Evolutionary conservation across 1,140 invertebrate species (phyloP).

Genomic region (Akabosia matsudoensis): DNA sequence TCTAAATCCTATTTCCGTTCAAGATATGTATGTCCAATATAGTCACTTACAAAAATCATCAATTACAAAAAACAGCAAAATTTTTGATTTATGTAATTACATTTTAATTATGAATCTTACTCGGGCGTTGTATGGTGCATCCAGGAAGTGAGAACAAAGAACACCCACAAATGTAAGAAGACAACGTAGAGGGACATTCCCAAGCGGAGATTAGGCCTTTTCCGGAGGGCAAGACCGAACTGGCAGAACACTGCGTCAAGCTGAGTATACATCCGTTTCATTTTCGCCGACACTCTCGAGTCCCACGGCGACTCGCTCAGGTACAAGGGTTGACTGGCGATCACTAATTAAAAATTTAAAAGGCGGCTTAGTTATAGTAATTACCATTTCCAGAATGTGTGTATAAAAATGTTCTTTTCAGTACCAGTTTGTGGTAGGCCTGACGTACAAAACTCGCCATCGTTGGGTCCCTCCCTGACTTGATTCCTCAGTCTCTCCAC

Average conservation of each 20-base stretch:
- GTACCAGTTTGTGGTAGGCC: conserved; percentile 38
- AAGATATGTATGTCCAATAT: too few relatives aligned
- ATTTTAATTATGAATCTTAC: not conserved
- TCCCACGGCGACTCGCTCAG: conserved; percentile 46
- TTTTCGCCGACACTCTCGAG: conserved; percentile 30
- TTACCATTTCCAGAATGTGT: too few relatives aligned
- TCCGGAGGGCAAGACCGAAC: conserved; percentile 42
- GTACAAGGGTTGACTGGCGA: conserved; percentile 45
- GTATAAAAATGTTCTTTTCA: not conserved
- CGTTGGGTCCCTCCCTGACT: conserved; percentile 27
- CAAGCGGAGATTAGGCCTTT: conserved; percentile 41
- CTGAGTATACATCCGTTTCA: conserved; percentile 41
- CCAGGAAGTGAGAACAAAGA: conserved; percentile 44
- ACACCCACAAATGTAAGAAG: conserved; percentile 42
- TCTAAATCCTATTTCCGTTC: too few relatives aligned
- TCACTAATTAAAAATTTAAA: conserved; percentile 30
- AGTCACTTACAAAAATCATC: not conserved
- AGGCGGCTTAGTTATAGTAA: not conserved
- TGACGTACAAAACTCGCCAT: conserved; percentile 16
- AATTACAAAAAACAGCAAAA: not conserved
- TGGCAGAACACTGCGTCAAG: conserved; percentile 43
- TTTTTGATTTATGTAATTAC: not conserved
- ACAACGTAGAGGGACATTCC: conserved; percentile 42
- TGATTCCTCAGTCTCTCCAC: conserved; percentile 41
- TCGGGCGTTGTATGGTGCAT: conserved; percentile 31